phyloP scores from a whole-genome alignment of 2,113 vertebrate genomes.

The Podarcis muralis region DNA sequence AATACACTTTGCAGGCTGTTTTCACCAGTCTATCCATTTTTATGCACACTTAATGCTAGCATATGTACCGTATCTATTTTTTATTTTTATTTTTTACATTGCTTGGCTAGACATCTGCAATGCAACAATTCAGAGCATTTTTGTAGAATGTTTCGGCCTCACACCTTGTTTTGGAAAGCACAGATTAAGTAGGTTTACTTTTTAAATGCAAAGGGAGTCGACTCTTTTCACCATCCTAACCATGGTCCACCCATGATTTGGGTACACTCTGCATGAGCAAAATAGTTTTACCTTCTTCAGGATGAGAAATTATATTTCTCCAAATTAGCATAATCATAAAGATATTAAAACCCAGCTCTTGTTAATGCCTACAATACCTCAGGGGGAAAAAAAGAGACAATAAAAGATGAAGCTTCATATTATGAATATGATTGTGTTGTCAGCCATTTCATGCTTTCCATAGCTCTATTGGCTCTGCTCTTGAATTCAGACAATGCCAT shows the following conservation, averaged over 20 bases:
- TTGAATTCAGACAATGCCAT: constrained; percentile 23
- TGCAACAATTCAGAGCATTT: no score
- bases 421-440: neutral
- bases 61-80: no score
- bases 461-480: neutral
- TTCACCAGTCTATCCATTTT: no score
- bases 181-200: no score
- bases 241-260: neutral
- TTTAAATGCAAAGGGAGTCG: no score
- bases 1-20: no score
- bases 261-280: neutral
- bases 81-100: no score
- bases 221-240: neutral
- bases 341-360: constrained; percentile 5
- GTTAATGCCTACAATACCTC: neutral
- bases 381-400: neutral
- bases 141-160: no score
- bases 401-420: neutral
- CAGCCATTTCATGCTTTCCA: neutral
- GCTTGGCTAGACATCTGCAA: no score
- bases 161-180: no score
- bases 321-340: constrained; percentile 9
- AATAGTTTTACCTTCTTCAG: neutral
- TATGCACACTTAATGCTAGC: no score
- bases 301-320: constrained; percentile 6